Percentiles rank a stretch among this genome's conserved stretches.
These are phyloP conservation scores for Ormyrus rosae DNA, from an alignment of 2,888 invertebrate genomes.

Conservation along the genomic window DNA sequence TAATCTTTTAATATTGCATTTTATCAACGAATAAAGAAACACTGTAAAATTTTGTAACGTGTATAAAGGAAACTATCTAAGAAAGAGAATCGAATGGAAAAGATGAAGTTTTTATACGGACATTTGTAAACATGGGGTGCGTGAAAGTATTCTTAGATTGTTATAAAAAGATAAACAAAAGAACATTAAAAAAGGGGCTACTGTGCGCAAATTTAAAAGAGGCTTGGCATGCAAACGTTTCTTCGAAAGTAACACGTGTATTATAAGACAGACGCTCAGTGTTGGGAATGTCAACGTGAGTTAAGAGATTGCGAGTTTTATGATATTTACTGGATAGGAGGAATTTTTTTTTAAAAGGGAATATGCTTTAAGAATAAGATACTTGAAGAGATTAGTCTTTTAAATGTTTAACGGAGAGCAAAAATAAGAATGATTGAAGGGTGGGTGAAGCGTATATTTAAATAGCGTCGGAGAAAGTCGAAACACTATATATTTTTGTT, in stretches of 20 bases:
- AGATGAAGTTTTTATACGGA: constrained; percentile 45
- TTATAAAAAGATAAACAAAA: neutral
- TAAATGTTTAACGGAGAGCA: constrained; percentile 37
- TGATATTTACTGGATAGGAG: constrained; percentile 1
- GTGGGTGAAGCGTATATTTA: constrained; percentile 23
- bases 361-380: constrained; percentile 41
- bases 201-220: constrained; percentile 52
- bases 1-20: constrained; percentile 39
- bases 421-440: constrained; percentile 6
- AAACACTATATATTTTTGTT: constrained; percentile 52
- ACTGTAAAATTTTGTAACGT: constrained; percentile 46
- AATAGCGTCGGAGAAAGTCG: constrained; percentile 29
- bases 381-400: constrained; percentile 39
- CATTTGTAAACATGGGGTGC: constrained; percentile 18
- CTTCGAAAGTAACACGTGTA: constrained; percentile 42
- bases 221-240: constrained; percentile 24
- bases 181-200: constrained; percentile 23
- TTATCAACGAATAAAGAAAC: constrained; percentile 22
- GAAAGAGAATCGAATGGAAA: neutral
- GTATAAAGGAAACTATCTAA: constrained; percentile 33
- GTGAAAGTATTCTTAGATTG: constrained; percentile 1
- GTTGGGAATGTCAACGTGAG: constrained; percentile 1
- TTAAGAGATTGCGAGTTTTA: neutral
- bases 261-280: constrained; percentile 11
- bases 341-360: constrained; percentile 10